Evolutionary conservation across 2,113 vertebrate genomes (phyloP), one percentile per base, ranked within the genome.

Genomic region (Hydropotes inermis): DNA sequence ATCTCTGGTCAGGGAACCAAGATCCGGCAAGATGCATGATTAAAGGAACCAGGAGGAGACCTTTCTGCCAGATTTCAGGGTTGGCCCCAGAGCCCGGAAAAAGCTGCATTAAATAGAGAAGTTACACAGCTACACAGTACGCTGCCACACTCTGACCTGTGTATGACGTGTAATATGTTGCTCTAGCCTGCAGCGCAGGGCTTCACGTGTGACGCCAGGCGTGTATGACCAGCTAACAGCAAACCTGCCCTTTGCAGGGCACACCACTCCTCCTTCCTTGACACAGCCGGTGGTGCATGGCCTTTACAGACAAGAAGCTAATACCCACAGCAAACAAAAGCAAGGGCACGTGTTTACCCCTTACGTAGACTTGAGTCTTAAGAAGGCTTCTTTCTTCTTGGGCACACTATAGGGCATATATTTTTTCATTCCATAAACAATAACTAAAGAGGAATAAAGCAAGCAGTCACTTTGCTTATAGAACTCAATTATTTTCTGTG

Each of bases 381-480:
- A 74, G 43, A 89, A 78, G 16, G 1, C 55, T 67, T 58, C 45
- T 94, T 88, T 64, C 23, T 76, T 94, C 36, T 52, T 55, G 3
- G 17, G 21, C 64, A 85, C 52, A 82, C 12, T 78, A 52, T 14
- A 91, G 87, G 27, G 14, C 58, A 19, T 36, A 64, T 70, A 60
- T 61, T 64, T 93, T 83, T 43, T 81, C 64, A 61, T 83, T 90
- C 15, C 7, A 89, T 60, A 87, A 93, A 74, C 33, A 86, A 94
- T 25, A 78, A 60, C 30, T 27, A 95, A 70, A 89, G 5, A 47
- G 58, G 81, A n/a, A 95, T 33, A 74, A 95, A 95, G 43, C 58
- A 89, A 61, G 36, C 28, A 84, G 10, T 92, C 89, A 90, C 6
- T 92, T 87, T 83, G 45, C 36, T 79, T 74, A 25, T 6, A 92